Percentiles rank a stretch among this genome's conserved stretches.
These are phyloP conservation scores for Trichogramma evanescens DNA, from an alignment of 2,888 invertebrate species.

Conservation along the genomic window DNA sequence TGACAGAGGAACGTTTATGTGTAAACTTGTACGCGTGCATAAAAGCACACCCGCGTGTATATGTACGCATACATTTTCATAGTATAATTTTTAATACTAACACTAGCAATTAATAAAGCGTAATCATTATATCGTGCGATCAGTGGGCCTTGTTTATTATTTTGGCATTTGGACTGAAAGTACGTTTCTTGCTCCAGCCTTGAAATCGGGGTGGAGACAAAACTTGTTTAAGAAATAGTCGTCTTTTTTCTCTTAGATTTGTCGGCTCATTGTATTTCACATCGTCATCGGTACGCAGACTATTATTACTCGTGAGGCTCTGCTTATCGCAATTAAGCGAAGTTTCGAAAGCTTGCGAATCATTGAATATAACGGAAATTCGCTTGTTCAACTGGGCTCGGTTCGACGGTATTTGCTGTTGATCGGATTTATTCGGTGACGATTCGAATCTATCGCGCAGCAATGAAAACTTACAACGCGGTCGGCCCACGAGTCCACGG, in stretches of 20 bases:
- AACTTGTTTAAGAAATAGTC: conserved; percentile 55
- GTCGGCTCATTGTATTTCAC: conserved; percentile 23
- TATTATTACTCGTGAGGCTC: conserved; percentile 30
- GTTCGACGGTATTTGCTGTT: conserved; percentile 7
- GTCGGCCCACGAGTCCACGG: conserved; percentile 39
- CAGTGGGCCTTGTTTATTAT: conserved; percentile 27
- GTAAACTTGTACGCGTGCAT: no score
- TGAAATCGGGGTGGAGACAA: conserved; percentile 55
- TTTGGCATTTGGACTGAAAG: conserved; percentile 33
- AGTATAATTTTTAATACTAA: no score
- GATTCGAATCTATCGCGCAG: conserved; percentile 56
- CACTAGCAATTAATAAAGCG: background rate
- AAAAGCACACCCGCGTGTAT: no score
- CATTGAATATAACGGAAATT: conserved; percentile 26
- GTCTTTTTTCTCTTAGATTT: conserved; percentile 51
- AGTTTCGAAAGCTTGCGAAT: conserved; percentile 24
- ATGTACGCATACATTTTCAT: no score
- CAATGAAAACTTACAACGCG: conserved; percentile 55
- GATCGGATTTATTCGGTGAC: conserved; percentile 34
- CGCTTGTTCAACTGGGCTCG: conserved; percentile 14
- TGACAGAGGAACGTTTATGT: no score
- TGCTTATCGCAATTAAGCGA: conserved; percentile 33
- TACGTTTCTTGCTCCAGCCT: conserved; percentile 39
- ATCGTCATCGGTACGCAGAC: conserved; percentile 17
- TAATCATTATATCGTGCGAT: background rate